These are phyloP conservation scores for Oxystoma pomonae DNA, from an alignment of 2,888 invertebrate species.

Conservation along the genomic window DNA sequence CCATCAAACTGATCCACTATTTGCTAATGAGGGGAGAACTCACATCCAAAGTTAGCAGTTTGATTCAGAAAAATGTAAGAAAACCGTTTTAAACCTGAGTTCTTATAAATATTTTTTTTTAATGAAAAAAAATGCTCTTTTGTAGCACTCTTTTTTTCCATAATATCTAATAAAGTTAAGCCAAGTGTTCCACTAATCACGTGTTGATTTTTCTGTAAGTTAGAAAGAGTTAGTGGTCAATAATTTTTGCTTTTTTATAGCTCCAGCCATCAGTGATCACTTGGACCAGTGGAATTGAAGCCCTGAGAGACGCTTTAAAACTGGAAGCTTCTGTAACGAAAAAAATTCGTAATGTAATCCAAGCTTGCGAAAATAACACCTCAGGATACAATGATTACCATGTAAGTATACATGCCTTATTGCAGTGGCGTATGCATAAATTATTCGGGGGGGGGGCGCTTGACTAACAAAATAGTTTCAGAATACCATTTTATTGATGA, in stretches of 20 bases:
- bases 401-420: conserved; percentile 51
- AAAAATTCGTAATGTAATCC: conserved; percentile 68
- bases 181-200: too few species aligned
- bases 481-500: too few species aligned
- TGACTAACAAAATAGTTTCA: too few species aligned
- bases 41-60: conserved; percentile 56
- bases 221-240: too few species aligned
- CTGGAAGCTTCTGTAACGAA: conserved; percentile 77
- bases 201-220: too few species aligned
- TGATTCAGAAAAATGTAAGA: conserved; percentile 50
- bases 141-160: too few species aligned
- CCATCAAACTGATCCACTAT: conserved; percentile 83
- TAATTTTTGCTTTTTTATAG: conserved; percentile 30
- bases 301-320: conserved; percentile 70
- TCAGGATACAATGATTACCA: conserved; percentile 72
- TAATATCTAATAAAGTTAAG: too few species aligned
- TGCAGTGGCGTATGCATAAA: too few species aligned
- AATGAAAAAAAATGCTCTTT: conserved; percentile 10
- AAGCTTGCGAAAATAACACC: conserved; percentile 58
- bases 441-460: too few species aligned
- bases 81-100: not conserved
- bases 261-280: conserved; percentile 37
- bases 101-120: too few species aligned
- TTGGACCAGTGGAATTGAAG: conserved; percentile 62
- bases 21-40: conserved; percentile 80